A percentile compares a stretch with the other conserved stretches of the same genome.
Evolutionary conservation across 2,797 vertebrate genomes (phyloP).

Genomic region (Momotus momota): DNA sequence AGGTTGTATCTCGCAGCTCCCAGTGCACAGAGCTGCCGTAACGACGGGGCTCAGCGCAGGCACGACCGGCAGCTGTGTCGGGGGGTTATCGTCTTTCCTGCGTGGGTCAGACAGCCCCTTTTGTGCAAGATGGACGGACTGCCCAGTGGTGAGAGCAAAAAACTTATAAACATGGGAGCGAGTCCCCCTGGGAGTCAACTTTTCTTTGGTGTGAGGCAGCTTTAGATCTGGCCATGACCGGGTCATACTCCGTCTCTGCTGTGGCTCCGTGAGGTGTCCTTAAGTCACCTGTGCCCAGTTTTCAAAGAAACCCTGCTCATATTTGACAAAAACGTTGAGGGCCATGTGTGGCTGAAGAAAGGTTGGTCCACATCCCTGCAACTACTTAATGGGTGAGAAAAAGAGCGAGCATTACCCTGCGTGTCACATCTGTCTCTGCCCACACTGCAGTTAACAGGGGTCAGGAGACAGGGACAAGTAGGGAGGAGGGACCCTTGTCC

Average conservation of each 20-base stretch:
- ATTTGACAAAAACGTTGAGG: not conserved
- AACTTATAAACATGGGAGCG: not conserved
- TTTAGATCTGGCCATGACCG: not conserved
- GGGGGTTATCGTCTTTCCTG: not conserved
- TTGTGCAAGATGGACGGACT: rapidly evolving
- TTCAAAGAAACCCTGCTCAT: rapidly evolving
- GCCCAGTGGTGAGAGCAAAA: not conserved
- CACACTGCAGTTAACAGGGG: rapidly evolving
- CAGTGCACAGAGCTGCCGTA: conserved; percentile 22
- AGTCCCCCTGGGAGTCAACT: conserved; percentile 3
- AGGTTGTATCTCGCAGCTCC: conserved; percentile 39
- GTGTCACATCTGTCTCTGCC: not conserved
- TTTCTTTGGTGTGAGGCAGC: not conserved
- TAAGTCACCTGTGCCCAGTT: not conserved
- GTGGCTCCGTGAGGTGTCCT: not conserved
- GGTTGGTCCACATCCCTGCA: rapidly evolving
- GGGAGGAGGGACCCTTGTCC: rapidly evolving
- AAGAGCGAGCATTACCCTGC: not conserved
- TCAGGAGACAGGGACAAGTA: not conserved
- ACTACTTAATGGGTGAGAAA: not conserved
- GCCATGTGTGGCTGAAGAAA: not conserved
- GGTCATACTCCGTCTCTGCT: not conserved
- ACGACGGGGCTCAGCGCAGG: not conserved
- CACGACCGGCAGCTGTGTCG: not conserved
- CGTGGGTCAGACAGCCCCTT: not conserved